A percentile compares a stretch with the other conserved stretches of the same genome.
phyloP scores from a whole-genome alignment of 64 coral and sea anemone genomes.

The Pachyseris speciosa region DNA sequence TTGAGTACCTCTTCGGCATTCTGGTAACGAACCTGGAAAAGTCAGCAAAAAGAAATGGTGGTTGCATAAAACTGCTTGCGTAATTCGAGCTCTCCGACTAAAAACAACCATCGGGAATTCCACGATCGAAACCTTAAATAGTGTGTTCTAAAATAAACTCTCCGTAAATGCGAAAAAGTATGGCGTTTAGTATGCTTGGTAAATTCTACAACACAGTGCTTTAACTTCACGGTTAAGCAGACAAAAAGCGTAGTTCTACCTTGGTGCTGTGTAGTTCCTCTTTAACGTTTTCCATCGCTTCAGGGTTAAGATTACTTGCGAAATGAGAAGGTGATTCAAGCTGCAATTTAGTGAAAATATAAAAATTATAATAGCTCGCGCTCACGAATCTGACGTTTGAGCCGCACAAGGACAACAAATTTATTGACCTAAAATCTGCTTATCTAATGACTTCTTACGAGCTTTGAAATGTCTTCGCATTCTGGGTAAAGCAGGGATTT shows the following conservation, averaged over 20 bases:
- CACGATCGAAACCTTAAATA: too few relatives aligned
- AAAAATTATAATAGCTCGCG: neutral
- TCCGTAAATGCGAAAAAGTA: too few relatives aligned
- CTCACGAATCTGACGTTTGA: too few relatives aligned
- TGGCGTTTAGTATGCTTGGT: too few relatives aligned
- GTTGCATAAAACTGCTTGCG: neutral
- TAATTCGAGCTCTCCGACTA: neutral
- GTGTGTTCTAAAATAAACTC: too few relatives aligned
- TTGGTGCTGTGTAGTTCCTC: slow-evolving; percentile 12
- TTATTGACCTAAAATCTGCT: too few relatives aligned
- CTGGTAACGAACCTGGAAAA: slow-evolving; percentile 46
- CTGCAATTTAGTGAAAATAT: neutral
- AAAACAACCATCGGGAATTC: too few relatives aligned
- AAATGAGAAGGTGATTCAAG: slow-evolving; percentile 32
- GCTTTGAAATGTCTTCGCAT: too few relatives aligned
- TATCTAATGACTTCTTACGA: too few relatives aligned
- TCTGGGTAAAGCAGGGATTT: too few relatives aligned
- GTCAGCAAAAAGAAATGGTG: neutral
- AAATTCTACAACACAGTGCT: too few relatives aligned
- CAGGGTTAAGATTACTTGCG: slow-evolving; percentile 23
- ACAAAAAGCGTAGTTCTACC: neutral
- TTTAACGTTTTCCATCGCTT: slow-evolving; percentile 12
- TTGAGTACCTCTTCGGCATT: slow-evolving; percentile 73
- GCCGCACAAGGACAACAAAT: too few relatives aligned
- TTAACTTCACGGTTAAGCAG: neutral